Conservation (phyloP, 2,113 vertebrate species). For the Indri indri region DNA sequence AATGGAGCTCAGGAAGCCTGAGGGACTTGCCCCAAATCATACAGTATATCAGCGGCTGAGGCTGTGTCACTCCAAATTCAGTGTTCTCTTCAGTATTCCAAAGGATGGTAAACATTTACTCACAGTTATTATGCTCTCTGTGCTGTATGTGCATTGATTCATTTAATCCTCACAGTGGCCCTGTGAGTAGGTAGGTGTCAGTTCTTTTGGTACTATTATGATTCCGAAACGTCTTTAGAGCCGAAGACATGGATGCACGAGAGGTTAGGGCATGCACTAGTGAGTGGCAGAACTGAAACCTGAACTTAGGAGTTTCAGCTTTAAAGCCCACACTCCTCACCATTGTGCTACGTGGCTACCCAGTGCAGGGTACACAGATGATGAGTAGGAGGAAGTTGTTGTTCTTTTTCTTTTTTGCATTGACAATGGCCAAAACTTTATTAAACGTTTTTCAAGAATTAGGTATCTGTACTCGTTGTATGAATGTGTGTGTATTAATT, state of each 20-base stretch:
- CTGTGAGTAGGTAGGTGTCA: background rate
- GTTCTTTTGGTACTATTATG: background rate
- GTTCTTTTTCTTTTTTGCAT: background rate
- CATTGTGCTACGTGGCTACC: background rate
- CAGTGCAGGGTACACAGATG: fast-evolving
- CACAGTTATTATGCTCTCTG: background rate
- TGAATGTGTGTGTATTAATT: background rate
- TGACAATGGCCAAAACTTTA: background rate
- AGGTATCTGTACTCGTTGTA: background rate
- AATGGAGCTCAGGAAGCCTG: background rate
- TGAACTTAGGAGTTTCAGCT: background rate
- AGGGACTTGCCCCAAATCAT: background rate
- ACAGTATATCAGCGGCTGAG: background rate
- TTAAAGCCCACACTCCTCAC: background rate
- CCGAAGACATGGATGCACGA: background rate
- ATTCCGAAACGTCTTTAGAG: background rate
- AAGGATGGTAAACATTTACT: background rate
- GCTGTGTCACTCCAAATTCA: background rate
- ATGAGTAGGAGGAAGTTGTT: background rate
- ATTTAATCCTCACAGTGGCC: background rate
- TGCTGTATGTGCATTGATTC: background rate
- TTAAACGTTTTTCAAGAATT: background rate
- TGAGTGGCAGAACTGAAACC: background rate
- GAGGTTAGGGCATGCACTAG: background rate
- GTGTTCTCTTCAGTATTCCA: background rate